Conservation (phyloP, 2,113 vertebrate genomes). For the Caranx melampygus region DNA sequence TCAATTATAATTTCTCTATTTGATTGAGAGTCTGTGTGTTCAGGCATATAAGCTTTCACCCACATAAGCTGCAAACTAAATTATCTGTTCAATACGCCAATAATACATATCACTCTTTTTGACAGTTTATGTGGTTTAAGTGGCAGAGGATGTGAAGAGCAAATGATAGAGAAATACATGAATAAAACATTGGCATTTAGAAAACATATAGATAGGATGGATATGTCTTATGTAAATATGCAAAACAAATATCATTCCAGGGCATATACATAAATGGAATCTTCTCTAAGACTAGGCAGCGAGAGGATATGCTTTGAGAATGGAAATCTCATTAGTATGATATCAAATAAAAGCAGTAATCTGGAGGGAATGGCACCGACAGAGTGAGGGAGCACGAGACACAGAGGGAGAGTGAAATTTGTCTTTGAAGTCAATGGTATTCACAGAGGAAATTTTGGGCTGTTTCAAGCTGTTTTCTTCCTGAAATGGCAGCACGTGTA, state of each 20-base stretch:
- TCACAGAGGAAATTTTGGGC: conserved; percentile 66
- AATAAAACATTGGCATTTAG: conserved; percentile 83
- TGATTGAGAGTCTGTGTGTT: conserved; percentile 64
- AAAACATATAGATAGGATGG: conserved; percentile 79
- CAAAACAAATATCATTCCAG: conserved; percentile 80
- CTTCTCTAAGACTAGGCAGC: conserved; percentile 68
- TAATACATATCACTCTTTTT: conserved; percentile 74
- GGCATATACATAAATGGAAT: conserved; percentile 80
- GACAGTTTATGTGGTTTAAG: conserved; percentile 78
- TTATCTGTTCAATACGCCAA: conserved; percentile 73
- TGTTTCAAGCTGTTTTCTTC: conserved; percentile 66
- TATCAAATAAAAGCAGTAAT: conserved; percentile 83
- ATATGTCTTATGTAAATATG: conserved; percentile 81
- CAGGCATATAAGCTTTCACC: conserved; percentile 57
- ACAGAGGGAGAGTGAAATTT: conserved; percentile 66
- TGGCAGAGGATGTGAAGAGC: conserved; percentile 77
- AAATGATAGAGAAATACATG: conserved; percentile 75
- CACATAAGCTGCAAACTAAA: conserved; percentile 72
- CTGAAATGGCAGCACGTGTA: conserved; percentile 44
- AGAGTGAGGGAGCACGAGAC: conserved; percentile 63
- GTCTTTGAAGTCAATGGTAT: conserved; percentile 78
- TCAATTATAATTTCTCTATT: conserved; percentile 65
- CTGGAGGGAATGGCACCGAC: conserved; percentile 75
- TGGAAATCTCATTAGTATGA: conserved; percentile 84
- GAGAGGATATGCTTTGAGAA: conserved; percentile 74